A percentile compares a stretch with the other conserved stretches of the same genome.
These are phyloP conservation scores for Smittia aterrima DNA, from an alignment of 2,888 invertebrate species.

Conservation along the genomic window DNA sequence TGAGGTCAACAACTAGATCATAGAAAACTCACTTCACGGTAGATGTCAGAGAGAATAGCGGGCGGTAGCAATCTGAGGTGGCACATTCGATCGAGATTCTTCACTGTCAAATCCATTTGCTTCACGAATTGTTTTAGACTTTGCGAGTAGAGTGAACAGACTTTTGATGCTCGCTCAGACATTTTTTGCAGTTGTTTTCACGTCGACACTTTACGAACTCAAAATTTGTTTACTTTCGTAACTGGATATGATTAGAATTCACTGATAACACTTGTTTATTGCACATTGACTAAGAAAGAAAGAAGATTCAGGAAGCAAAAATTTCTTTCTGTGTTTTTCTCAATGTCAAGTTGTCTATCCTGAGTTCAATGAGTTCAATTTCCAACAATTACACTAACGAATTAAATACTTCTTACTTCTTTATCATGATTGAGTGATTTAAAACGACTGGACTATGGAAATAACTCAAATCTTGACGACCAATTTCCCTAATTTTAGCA, in stretches of 20 bases:
- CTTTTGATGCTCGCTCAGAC: too few relatives aligned
- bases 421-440: too few relatives aligned
- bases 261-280: not conserved
- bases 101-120: constrained; percentile 25
- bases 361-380: too few relatives aligned
- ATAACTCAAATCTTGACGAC: too few relatives aligned
- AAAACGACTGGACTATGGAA: too few relatives aligned
- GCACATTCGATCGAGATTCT: not conserved
- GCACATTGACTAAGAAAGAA: not conserved
- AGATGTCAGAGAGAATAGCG: constrained; percentile 52
- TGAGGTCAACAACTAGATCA: not conserved
- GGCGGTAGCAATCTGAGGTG: constrained; percentile 50
- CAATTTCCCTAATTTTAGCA: too few relatives aligned
- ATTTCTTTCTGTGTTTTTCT: not conserved
- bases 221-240: too few relatives aligned
- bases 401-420: too few relatives aligned
- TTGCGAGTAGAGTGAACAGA: not conserved
- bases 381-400: too few relatives aligned
- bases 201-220: too few relatives aligned
- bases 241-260: too few relatives aligned
- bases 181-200: too few relatives aligned
- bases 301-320: not conserved
- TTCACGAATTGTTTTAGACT: constrained; percentile 11
- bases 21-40: constrained; percentile 50
- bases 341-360: not conserved